These are phyloP conservation scores for Samia ricini DNA, from an alignment of 1,140 invertebrate genomes.

Conservation along the genomic window DNA sequence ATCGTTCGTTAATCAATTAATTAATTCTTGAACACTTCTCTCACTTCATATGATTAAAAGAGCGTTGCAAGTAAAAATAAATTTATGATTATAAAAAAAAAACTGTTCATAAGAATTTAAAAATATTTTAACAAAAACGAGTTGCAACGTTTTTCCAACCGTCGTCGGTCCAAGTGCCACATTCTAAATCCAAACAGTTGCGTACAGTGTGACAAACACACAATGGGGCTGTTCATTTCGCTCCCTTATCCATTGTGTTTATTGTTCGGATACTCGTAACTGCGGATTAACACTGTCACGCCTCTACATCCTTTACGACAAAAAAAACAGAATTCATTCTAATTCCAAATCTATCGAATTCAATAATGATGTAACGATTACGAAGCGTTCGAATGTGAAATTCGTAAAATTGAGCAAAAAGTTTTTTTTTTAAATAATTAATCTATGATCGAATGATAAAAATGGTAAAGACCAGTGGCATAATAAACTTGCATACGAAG, in stretches of 20 bases:
- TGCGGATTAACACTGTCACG: constrained; percentile 7
- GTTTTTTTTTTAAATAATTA: background rate
- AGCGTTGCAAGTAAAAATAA: no score
- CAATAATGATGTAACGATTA: no score
- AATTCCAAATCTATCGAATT: background rate
- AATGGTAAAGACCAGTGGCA: no score
- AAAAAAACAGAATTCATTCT: background rate
- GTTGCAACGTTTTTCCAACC: background rate
- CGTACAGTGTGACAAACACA: background rate
- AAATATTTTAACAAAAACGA: background rate
- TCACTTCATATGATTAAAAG: no score
- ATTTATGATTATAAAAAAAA: no score
- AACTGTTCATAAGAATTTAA: no score
- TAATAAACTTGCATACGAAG: no score
- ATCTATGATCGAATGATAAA: no score
- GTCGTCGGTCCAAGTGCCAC: background rate
- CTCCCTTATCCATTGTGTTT: background rate
- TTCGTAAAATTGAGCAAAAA: background rate
- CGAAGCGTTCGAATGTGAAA: background rate
- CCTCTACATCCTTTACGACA: background rate
- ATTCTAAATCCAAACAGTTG: background rate
- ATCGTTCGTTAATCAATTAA: no score
- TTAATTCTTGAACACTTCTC: no score
- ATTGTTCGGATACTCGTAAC: constrained; percentile 8
- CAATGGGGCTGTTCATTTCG: background rate